Evolutionary conservation across 2,888 invertebrate species (phyloP), one percentile per base, ranked within the genome.

Genomic region (Neria commutata): DNA sequence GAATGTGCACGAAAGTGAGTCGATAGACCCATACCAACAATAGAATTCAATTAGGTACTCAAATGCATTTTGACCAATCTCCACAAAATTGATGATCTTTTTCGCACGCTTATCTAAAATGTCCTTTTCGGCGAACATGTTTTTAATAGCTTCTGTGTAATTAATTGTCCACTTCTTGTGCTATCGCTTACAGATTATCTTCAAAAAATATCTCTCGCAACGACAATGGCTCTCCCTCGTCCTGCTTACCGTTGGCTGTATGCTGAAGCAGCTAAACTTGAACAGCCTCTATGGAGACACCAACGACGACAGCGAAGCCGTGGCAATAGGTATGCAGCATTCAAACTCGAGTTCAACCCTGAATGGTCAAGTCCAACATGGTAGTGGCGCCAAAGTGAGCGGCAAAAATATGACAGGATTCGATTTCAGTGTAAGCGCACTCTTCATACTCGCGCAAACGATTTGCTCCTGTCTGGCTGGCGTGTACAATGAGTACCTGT

Each of bases 391-490:
- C 8, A 2, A 16, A 21, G 29, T 33, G 6, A 37, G 23, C 2
- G 68, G 60, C 1, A 76, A 80, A 70, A 80, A 80, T 72, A 73
- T 76, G 70, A 73, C 80, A 60, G 81, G 84, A 10, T 81, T 83
- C 72, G 75, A 83, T 72, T 83, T 83, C 54, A 87, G 85, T 68
- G 80, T 89, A 26, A 88, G 87, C 70, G 87, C 88, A 25, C 66
- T 89, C 25, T 86, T 88, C 26, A 88, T 89, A 60, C 83, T 88
- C 62, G 86, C 91, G 19, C 91, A 96, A 86, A 91, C 92, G 51
- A 86, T 95, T 65, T 95, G 92, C 76, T 97, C 97, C 0, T 97
- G 96, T 70, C 83, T 95, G 61, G 97, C 97, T 0, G 97, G 97
- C 5, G 97, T 97, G 2, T 98, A 96, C 81, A 97, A 96, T 78